These are phyloP conservation scores for Autographa pulchrina DNA, from an alignment of 2,888 invertebrate species.

Conservation along the genomic window DNA sequence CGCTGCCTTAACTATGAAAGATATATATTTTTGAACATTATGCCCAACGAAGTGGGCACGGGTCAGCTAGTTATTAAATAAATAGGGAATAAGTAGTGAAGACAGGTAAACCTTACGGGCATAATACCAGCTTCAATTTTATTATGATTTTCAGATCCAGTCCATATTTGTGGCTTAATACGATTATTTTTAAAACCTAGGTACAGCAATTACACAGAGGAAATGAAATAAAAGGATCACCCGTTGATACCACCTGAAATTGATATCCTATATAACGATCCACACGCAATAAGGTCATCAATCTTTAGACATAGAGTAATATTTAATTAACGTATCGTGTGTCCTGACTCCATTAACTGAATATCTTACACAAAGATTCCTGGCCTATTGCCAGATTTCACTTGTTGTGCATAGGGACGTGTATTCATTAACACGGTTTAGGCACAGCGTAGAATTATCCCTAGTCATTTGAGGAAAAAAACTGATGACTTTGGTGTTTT, in stretches of 20 bases:
- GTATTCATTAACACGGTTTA: conserved; percentile 34
- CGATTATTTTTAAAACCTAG: no score
- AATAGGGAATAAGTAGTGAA: no score
- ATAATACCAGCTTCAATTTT: no score
- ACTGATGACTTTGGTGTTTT: no score
- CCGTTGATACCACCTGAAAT: background rate
- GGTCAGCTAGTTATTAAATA: no score
- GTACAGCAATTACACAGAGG: no score
- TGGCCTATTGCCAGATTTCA: conserved; percentile 43
- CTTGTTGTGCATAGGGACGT: conserved; percentile 17
- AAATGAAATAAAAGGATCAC: background rate
- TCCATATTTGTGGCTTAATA: no score
- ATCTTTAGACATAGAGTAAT: conserved; percentile 7
- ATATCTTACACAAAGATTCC: conserved; percentile 30
- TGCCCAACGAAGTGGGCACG: no score
- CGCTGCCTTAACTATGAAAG: no score
- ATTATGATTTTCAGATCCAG: no score
- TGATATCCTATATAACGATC: background rate
- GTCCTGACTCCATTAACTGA: conserved; percentile 37
- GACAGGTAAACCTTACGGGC: no score
- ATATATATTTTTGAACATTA: no score
- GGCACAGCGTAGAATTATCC: background rate
- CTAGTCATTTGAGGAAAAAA: background rate
- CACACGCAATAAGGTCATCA: background rate
- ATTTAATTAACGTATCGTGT: conserved; percentile 26